Evolutionary conservation across 2,888 invertebrate species (phyloP).

Genomic region (Halocaridina rubra): DNA sequence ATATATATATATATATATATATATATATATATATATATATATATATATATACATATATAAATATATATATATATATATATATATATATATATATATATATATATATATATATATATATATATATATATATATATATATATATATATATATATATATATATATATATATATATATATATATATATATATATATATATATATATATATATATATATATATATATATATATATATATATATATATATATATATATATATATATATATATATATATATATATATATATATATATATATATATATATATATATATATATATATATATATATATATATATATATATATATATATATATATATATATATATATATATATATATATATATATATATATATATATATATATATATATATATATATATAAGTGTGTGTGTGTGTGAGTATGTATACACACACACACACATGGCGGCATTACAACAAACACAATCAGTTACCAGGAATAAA

Average conservation of each 20-base stretch:
- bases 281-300: constrained; percentile 4
- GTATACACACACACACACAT: neutral
- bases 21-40: neutral
- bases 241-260: neutral
- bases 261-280: neutral
- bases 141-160: constrained; percentile 8
- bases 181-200: neutral
- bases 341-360: constrained; percentile 1
- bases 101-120: constrained; percentile 8
- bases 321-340: constrained; percentile 8
- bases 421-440: constrained; percentile 1
- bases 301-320: constrained; percentile 8
- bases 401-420: neutral
- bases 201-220: constrained; percentile 8
- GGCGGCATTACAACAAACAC: neutral
- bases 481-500: neutral
- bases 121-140: constrained; percentile 8
- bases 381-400: neutral
- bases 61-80: constrained; percentile 8
- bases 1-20: neutral
- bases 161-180: constrained; percentile 6
- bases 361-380: neutral
- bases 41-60: neutral
- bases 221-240: constrained; percentile 8
- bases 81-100: constrained; percentile 8